Base-by-base conservation (phyloP, 2,113 vertebrate genomes). In the Salminus brasiliensis region DNA sequence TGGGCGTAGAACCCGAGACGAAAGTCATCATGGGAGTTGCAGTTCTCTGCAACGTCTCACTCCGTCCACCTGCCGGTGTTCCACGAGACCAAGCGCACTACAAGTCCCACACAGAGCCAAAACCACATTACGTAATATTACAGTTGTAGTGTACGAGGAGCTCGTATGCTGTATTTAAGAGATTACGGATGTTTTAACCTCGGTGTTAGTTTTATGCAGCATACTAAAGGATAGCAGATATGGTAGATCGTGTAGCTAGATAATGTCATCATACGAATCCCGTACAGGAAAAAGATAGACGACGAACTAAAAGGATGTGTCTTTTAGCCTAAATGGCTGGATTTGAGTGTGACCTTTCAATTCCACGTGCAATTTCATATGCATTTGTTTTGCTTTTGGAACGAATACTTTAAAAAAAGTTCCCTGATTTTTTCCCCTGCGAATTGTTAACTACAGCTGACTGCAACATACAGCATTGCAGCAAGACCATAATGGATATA, bases 11-110 rank as follows among this genome's bases (percentile, higher is more conserved):
- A 47, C 45, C 25, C 76, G 63, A 16, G 65, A 6, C 4, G 75
- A 16, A 78, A 9, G 2, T 86, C 62, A 82, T 85, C 2, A 1
- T 77, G 93, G 92, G 89, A 90, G 13, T 75, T 88, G 55, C 18
- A 91, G 91, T 93, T 16, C 47, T 9, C 0, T 0, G 7, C 5
- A 53, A 1, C 2, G 8, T 2, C 27, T 12, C 11, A 12, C 5
- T 29, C 3, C 3, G 12, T 74, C 36, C 59, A 49, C 0, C 0
- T 47, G 10, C 30, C 47, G 49, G 36, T 36, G 34, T 52, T 23
- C 52, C 43, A 66, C 27, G 6, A 65, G 7, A 10, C 27, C 45
- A 9, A 68, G 30, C 39, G 27, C 59, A 93, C 91, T 91, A 88
- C 92, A 92, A 85, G 5, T 90, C 78, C 91, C 89, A 63, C 9